Evolutionary conservation across 2,888 invertebrate species (phyloP).

Genomic region (Xestia c-nigrum): DNA sequence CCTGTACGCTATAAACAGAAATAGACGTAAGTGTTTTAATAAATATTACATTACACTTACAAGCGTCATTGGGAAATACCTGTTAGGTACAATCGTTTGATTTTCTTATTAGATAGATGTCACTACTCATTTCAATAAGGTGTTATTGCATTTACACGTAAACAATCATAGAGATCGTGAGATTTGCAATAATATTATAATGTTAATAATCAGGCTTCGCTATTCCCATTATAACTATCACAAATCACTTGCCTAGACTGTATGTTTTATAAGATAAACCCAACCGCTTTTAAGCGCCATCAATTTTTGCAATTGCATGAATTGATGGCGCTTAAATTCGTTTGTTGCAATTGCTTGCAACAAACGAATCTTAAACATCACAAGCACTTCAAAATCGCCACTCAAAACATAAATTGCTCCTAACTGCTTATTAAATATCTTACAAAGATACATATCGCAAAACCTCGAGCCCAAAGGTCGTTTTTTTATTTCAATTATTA

Average conservation of each 20-base stretch:
- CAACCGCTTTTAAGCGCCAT: too few relatives aligned
- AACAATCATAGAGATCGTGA: not conserved
- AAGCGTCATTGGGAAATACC: slow-evolving; percentile 36
- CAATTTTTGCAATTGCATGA: too few relatives aligned
- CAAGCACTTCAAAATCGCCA: not conserved
- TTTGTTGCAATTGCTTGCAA: too few relatives aligned
- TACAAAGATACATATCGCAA: slow-evolving; percentile 28
- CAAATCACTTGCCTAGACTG: too few relatives aligned
- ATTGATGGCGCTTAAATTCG: too few relatives aligned
- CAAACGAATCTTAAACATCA: too few relatives aligned
- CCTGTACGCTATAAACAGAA: slow-evolving; percentile 7
- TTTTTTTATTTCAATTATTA: slow-evolving; percentile 47
- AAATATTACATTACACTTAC: slow-evolving; percentile 33
- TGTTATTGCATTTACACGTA: slow-evolving; percentile 18
- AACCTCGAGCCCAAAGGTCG: slow-evolving; percentile 46
- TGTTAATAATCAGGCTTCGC: not conserved
- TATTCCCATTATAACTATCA: not conserved
- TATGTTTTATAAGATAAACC: too few relatives aligned
- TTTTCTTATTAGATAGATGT: slow-evolving; percentile 36
- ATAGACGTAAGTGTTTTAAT: slow-evolving; percentile 26
- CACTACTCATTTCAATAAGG: not conserved
- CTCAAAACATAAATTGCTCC: slow-evolving; percentile 23
- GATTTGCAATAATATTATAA: not conserved
- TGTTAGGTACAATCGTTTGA: slow-evolving; percentile 18
- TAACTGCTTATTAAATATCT: slow-evolving; percentile 34